Evolutionary conservation across 2,888 invertebrate species (phyloP).

Genomic region (Coenonympha arcania): DNA sequence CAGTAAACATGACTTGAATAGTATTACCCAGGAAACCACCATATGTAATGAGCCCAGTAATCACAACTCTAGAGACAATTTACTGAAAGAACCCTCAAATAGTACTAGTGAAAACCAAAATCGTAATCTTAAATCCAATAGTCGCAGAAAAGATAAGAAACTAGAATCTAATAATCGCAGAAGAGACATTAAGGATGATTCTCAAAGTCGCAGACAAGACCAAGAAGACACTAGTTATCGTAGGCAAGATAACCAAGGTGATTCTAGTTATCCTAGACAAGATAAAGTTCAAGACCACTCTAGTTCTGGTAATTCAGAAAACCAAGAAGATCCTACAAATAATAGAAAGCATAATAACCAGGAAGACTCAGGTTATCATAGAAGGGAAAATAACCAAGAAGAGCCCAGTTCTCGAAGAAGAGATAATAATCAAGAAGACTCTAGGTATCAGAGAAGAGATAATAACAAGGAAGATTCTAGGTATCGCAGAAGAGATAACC

Average conservation of each 20-base stretch:
- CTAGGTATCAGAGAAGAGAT: too few species aligned
- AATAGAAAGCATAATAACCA: too few species aligned
- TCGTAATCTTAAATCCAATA: slow-evolving; percentile 31
- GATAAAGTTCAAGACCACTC: too few species aligned
- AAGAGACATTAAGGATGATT: slow-evolving; percentile 24
- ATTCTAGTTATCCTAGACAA: too few species aligned
- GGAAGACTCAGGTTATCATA: too few species aligned
- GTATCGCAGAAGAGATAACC: too few species aligned
- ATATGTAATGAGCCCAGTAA: slow-evolving; percentile 17
- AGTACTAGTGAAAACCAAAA: slow-evolving; percentile 27
- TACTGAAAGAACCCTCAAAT: slow-evolving; percentile 16
- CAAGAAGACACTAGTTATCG: slow-evolving; percentile 16
- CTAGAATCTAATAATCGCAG: slow-evolving; percentile 25
- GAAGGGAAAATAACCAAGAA: too few species aligned
- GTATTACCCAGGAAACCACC: slow-evolving; percentile 29
- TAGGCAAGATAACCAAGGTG: slow-evolving; percentile 14
- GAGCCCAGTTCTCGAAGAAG: too few species aligned
- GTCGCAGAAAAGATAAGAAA: slow-evolving; percentile 27
- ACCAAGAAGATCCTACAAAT: too few species aligned
- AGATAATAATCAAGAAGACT: too few species aligned
- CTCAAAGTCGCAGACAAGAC: slow-evolving; percentile 20
- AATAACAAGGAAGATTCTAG: too few species aligned
- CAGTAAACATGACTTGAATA: slow-evolving; percentile 30
- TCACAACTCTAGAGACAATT: slow-evolving; percentile 12
- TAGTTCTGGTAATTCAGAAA: too few species aligned